Percentiles rank a stretch among this genome's conserved stretches.
phyloP scores from a whole-genome alignment of 1,140 invertebrate species.

The Orchesella cincta region DNA sequence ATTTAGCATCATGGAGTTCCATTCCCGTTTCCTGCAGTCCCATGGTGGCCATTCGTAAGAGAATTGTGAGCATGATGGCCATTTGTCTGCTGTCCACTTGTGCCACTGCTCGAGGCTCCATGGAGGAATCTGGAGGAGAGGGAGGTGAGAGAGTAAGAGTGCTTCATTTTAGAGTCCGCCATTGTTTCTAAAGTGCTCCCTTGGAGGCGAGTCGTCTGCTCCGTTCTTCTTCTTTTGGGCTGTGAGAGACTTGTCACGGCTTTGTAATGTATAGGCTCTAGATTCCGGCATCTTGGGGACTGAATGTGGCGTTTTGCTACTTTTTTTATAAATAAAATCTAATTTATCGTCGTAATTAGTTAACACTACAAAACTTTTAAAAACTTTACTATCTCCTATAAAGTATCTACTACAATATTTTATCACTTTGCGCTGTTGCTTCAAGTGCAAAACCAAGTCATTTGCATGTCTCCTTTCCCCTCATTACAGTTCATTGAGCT shows the following conservation, averaged over 20 bases:
- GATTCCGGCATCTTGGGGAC: conserved; percentile 23
- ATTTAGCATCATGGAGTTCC: conserved; percentile 3
- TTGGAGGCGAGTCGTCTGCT: conserved; percentile 15
- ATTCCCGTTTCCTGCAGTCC: conserved; percentile 11
- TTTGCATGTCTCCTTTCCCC: too few species aligned
- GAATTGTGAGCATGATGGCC: conserved; percentile 17
- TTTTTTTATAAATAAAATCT: too few species aligned
- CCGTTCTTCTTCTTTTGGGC: neutral
- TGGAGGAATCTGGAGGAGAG: conserved; percentile 43
- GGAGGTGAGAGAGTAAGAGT: conserved; percentile 48
- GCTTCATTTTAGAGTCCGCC: conserved; percentile 46
- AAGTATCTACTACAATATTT: too few species aligned
- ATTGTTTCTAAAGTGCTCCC: conserved; percentile 35
- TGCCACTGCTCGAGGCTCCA: neutral
- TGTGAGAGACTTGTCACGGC: neutral
- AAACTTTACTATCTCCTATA: too few species aligned
- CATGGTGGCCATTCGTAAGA: conserved; percentile 23
- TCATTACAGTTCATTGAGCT: too few species aligned
- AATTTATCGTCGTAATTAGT: too few species aligned
- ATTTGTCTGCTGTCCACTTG: conserved; percentile 22
- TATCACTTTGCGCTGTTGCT: too few species aligned
- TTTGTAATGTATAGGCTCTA: conserved; percentile 7
- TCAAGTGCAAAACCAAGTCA: too few species aligned
- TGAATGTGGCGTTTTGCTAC: too few species aligned
- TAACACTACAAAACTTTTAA: too few species aligned